Evolutionary conservation across 92 coral and sea anemone species (phyloP).

Genomic region (Metridium senile): DNA sequence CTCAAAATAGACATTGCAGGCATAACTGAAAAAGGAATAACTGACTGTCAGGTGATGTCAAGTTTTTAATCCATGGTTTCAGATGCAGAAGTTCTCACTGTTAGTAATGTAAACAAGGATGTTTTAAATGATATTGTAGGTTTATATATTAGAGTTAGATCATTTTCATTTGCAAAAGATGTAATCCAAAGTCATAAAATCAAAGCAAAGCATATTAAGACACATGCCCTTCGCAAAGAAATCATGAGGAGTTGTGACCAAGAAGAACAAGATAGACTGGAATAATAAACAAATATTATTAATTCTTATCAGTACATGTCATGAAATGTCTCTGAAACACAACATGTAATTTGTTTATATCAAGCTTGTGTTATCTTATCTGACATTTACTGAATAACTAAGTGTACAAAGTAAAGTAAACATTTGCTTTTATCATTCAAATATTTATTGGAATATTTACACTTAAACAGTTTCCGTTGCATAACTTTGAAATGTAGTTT

Average conservation of each 20-base stretch:
- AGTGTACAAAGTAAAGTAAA: too few species aligned
- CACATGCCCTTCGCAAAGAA: conserved; percentile 54
- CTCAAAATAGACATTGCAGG: not conserved
- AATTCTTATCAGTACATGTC: too few species aligned
- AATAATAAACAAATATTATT: conserved; percentile 6
- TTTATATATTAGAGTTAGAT: conserved; percentile 38
- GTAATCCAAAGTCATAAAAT: conserved; percentile 44
- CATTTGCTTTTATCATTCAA: too few species aligned
- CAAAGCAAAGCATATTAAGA: conserved; percentile 44
- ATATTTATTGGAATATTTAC: too few species aligned
- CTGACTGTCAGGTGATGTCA: conserved; percentile 37
- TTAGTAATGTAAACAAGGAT: conserved; percentile 32
- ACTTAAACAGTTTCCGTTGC: too few species aligned
- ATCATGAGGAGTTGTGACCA: conserved; percentile 54
- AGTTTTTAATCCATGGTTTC: conserved; percentile 33
- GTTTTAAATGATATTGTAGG: conserved; percentile 46
- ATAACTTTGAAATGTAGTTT: too few species aligned
- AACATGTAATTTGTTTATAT: too few species aligned
- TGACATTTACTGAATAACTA: too few species aligned
- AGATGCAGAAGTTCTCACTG: conserved; percentile 32
- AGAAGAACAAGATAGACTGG: conserved; percentile 50
- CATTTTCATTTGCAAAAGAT: conserved; percentile 63
- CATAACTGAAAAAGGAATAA: conserved; percentile 7
- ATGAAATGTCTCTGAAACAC: too few species aligned
- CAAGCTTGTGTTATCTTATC: too few species aligned